Evolutionary conservation across 1,140 invertebrate genomes (phyloP).

Genomic region (Melitaea cinxia): DNA sequence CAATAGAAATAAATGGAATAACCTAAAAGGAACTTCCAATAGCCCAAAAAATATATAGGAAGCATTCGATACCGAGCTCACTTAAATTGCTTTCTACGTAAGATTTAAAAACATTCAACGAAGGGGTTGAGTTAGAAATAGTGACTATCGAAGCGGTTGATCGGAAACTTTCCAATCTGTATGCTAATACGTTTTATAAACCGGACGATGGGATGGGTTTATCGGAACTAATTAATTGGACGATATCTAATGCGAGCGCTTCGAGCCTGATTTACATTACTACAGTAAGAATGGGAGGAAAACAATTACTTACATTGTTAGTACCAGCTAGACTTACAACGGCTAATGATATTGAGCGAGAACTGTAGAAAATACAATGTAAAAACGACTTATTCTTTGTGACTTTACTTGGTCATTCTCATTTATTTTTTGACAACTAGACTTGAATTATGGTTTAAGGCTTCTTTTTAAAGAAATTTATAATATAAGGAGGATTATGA

Average conservation of each 20-base stretch:
- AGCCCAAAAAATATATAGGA: background rate
- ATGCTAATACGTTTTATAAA: slow-evolving; percentile 64
- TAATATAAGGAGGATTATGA: no score
- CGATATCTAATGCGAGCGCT: slow-evolving; percentile 22
- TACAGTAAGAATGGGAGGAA: background rate
- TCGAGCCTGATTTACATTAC: background rate
- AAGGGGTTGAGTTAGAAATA: slow-evolving; percentile 3
- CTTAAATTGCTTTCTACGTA: background rate
- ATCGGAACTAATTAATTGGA: slow-evolving; percentile 35
- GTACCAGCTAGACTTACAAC: background rate
- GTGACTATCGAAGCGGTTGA: slow-evolving; percentile 31
- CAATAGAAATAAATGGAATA: no score
- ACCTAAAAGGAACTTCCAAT: background rate
- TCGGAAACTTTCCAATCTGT: slow-evolving; percentile 64
- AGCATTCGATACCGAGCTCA: background rate
- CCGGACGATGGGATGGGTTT: slow-evolving; percentile 29
- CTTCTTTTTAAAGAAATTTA: no score
- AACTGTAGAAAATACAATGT: background rate
- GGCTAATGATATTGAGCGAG: background rate
- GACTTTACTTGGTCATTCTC: no score
- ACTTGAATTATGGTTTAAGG: no score
- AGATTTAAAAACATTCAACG: background rate
- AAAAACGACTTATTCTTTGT: no score
- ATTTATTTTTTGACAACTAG: no score
- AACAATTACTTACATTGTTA: background rate